Base-by-base conservation (phyloP, 2,113 vertebrate genomes). In the Pungitius pungitius region DNA sequence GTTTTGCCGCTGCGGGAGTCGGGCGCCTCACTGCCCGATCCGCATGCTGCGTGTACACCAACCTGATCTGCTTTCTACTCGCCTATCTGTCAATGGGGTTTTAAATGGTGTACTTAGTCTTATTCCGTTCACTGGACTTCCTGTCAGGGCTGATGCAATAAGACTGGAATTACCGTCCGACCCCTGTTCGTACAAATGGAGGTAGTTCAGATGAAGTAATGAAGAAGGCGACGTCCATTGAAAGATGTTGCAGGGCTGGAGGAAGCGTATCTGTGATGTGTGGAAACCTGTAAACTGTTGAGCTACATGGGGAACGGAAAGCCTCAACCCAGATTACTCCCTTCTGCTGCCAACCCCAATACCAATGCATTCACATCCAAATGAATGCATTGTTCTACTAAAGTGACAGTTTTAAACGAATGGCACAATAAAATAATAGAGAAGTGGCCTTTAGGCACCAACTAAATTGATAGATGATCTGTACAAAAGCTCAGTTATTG, bases 71-170 rank as follows among this genome's bases (percentile, higher is more conserved):
- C 27, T 86, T 82, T 69, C 57, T 77, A 55, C 42, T 71, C 22
- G 68, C 27, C 52, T 72, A 80, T 86, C 75, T 86, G 80, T 83
- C 81, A 77, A 71, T 75, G 76, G 76, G 70, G 70, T 80, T 83
- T 88, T 78, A 85, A 87, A 90, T 83, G 83, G 77, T 69, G 73
- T 87, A 87, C 83, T 74, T 76, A 82, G 85, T 73, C 72, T 87
- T 69, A 78, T 78, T 85, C 69, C 27, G 69, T 85, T 89, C 72
- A 74, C 84, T 84, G 83, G 61, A 86, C 83, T 88, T 92, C 89
- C 85, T 78, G 80, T 85, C 76, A 63, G 56, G 56, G 80, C 69
- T 87, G 81, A 90, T 88, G 84, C 80, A 87, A 85, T 85, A 77
- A 85, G 73, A 63, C 68, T 85, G 88, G 69, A 85, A 81, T 89